Evolutionary conservation across 2,888 invertebrate genomes (phyloP).

Genomic region (Phlogophora meticulosa): DNA sequence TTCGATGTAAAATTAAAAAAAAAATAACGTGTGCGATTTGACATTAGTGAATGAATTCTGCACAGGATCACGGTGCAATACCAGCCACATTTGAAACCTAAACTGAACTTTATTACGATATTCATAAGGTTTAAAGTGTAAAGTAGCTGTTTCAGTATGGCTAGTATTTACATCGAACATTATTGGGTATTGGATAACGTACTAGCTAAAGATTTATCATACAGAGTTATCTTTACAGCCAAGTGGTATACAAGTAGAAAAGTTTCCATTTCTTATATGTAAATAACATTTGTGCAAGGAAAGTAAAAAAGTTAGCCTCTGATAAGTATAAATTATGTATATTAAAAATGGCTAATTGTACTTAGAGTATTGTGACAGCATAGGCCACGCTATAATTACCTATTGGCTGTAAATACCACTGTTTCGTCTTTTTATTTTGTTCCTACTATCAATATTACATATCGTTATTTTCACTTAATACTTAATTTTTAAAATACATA

Average conservation of each 20-base stretch:
- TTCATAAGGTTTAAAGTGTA: conserved; percentile 25
- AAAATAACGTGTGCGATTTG: conserved; percentile 79
- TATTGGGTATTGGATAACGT: conserved; percentile 53
- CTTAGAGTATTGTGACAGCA: conserved; percentile 66
- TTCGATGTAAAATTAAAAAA: conserved; percentile 90
- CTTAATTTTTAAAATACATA: conserved; percentile 80
- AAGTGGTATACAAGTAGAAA: conserved; percentile 66
- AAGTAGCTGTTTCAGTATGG: conserved; percentile 20
- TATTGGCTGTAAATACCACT: conserved; percentile 76
- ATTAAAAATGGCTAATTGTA: conserved; percentile 69
- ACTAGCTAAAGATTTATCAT: conserved; percentile 60
- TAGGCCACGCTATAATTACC: conserved; percentile 64
- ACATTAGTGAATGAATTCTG: conserved; percentile 63
- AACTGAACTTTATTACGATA: conserved; percentile 33
- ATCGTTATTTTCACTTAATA: conserved; percentile 77
- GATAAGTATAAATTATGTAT: conserved; percentile 62
- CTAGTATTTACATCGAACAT: conserved; percentile 43
- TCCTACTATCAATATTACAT: conserved; percentile 75
- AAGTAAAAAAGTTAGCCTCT: conserved; percentile 67
- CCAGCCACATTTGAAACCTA: conserved; percentile 44
- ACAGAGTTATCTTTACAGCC: conserved; percentile 73
- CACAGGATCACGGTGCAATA: conserved; percentile 55
- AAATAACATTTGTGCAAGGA: conserved; percentile 62
- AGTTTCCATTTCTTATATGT: conserved; percentile 49
- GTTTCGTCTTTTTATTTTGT: conserved; percentile 73